A percentile compares a stretch with the other conserved stretches of the same genome.
Evolutionary conservation across 1,140 invertebrate genomes (phyloP).

Genomic region (Polypedilum vanderplanki): DNA sequence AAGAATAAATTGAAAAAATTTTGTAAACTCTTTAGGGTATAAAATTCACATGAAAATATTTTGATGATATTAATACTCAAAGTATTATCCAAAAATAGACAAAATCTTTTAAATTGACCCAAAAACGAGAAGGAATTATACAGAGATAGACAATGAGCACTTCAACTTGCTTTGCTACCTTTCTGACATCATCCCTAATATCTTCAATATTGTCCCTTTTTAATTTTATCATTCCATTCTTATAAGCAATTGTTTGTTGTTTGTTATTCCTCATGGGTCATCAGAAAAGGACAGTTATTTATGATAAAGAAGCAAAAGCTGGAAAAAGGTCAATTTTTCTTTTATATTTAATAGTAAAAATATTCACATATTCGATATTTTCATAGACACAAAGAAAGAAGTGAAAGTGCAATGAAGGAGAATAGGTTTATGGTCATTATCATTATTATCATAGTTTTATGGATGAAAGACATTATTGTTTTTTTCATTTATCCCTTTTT

Average conservation of each 20-base stretch:
- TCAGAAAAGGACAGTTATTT: neutral
- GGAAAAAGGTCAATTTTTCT: neutral
- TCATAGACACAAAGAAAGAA: neutral
- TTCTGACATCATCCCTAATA: neutral
- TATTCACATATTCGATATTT: neutral
- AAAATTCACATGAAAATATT: too few relatives aligned
- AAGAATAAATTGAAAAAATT: too few relatives aligned
- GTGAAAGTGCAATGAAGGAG: neutral
- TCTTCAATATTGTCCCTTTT: neutral
- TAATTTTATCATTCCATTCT: constrained; percentile 10
- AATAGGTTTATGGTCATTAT: neutral
- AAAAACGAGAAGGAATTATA: too few relatives aligned
- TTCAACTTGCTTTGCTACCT: neutral
- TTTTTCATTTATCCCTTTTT: neutral
- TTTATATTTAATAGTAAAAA: neutral
- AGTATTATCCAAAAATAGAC: too few relatives aligned
- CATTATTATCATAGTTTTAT: constrained; percentile 19
- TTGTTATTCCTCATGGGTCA: neutral
- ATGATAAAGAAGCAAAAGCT: neutral
- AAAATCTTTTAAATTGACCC: too few relatives aligned
- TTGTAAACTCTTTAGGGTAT: too few relatives aligned
- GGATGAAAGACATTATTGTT: neutral
- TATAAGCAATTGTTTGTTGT: neutral
- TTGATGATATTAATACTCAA: too few relatives aligned
- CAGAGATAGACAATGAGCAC: neutral